Percentiles rank a stretch among this genome's conserved stretches.
Evolutionary conservation across 1,140 invertebrate genomes (phyloP).

Genomic region (Drosophila tsacasi): DNA sequence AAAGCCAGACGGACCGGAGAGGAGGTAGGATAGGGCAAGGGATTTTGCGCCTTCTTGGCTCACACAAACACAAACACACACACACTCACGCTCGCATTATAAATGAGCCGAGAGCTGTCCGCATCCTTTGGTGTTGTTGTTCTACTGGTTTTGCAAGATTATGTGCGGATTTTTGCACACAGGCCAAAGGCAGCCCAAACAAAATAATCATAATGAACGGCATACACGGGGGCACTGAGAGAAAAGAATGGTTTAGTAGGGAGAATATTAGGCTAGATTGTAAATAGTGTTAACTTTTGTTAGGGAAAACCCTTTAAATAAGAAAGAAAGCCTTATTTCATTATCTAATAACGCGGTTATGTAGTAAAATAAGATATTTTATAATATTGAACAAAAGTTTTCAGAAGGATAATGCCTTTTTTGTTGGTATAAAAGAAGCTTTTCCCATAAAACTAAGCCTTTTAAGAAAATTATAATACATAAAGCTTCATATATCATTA

Average conservation of each 20-base stretch:
- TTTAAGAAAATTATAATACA: not conserved
- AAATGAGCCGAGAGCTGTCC: slow-evolving; percentile 63
- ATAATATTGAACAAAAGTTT: not conserved
- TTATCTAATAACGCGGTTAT: not conserved
- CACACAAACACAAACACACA: slow-evolving; percentile 44
- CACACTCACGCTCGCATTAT: slow-evolving; percentile 29
- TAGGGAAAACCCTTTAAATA: not conserved
- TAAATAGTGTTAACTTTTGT: not conserved
- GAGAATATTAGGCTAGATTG: not conserved
- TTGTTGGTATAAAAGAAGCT: not conserved
- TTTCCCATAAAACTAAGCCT: not conserved
- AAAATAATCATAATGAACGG: slow-evolving; percentile 81
- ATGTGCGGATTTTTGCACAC: slow-evolving; percentile 82
- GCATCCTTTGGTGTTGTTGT: slow-evolving; percentile 71
- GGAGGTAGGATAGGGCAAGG: slow-evolving; percentile 57
- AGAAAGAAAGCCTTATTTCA: not conserved
- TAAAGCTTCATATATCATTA: no score
- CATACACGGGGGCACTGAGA: slow-evolving; percentile 29
- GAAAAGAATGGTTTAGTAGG: not conserved
- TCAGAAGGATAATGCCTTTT: not conserved
- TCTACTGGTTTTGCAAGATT: slow-evolving; percentile 82
- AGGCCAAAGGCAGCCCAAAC: slow-evolving; percentile 61
- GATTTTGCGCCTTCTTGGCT: slow-evolving; percentile 66
- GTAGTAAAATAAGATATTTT: not conserved
- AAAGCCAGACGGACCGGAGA: slow-evolving; percentile 40